Conservation (phyloP, 2,888 invertebrate genomes). For the Yponomeuta evonymella region DNA sequence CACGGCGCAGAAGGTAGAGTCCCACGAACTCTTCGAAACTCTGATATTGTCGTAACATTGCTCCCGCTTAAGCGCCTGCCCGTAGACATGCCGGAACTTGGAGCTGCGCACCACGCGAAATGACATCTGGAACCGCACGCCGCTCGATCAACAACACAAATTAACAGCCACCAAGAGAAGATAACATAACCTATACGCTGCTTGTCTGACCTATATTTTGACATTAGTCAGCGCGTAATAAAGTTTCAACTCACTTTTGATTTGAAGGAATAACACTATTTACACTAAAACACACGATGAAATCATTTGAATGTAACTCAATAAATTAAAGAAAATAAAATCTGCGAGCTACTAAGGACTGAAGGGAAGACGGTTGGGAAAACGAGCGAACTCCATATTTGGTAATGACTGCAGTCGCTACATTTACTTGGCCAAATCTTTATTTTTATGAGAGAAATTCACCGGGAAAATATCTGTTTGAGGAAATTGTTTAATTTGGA, state of each 20-base stretch:
- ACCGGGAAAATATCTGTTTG: neutral
- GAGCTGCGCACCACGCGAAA: conserved; percentile 97
- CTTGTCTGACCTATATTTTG: conserved; percentile 70
- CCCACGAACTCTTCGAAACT: conserved; percentile 98
- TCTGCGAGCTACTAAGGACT: conserved; percentile 71
- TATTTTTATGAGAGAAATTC: conserved; percentile 9
- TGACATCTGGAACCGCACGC: conserved; percentile 81
- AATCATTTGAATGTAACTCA: conserved; percentile 68
- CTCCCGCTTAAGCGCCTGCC: conserved; percentile 93
- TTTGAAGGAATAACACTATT: conserved; percentile 52
- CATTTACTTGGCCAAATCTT: conserved; percentile 32
- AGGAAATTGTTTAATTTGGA: neutral
- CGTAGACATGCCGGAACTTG: conserved; percentile 97
- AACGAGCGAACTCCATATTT: conserved; percentile 82
- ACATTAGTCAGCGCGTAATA: conserved; percentile 47
- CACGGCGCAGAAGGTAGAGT: conserved; percentile 98
- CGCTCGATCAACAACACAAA: conserved; percentile 47
- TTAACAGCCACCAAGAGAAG: conserved; percentile 41
- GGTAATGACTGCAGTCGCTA: conserved; percentile 77
- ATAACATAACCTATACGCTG: conserved; percentile 69
- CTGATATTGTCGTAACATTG: conserved; percentile 98
- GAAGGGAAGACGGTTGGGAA: conserved; percentile 77
- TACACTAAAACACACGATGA: conserved; percentile 64
- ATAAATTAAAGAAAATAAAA: conserved; percentile 59
- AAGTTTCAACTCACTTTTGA: conserved; percentile 62